A percentile compares a stretch with the other conserved stretches of the same genome.
These are phyloP conservation scores for Orchestia grillus DNA, from an alignment of 1,140 invertebrate genomes.

Conservation along the genomic window DNA sequence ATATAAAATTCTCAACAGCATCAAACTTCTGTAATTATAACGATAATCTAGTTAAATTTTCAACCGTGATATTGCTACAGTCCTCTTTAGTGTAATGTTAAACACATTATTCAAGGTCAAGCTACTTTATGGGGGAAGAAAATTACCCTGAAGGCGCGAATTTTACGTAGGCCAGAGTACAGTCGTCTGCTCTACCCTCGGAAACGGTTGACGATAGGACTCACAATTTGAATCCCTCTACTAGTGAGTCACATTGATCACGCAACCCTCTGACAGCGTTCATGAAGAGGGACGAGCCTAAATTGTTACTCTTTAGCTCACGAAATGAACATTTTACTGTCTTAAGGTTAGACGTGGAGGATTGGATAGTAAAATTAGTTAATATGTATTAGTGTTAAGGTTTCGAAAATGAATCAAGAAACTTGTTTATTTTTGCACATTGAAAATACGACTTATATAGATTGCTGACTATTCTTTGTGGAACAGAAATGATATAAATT, in stretches of 20 bases:
- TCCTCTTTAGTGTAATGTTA: not conserved
- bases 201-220: not conserved
- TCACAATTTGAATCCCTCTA: not conserved
- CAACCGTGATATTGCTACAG: not conserved
- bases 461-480: too few species aligned
- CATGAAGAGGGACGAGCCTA: not conserved
- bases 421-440: too few species aligned
- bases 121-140: not conserved
- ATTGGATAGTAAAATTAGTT: too few species aligned
- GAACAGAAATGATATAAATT: too few species aligned
- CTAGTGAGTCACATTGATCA: slow-evolving; percentile 25
- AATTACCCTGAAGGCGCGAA: not conserved
- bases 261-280: not conserved
- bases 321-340: not conserved
- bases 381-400: too few species aligned
- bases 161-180: not conserved
- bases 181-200: slow-evolving; percentile 49
- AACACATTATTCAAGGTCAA: not conserved
- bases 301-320: not conserved
- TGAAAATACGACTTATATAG: too few species aligned
- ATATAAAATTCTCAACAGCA: not conserved
- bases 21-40: too few species aligned
- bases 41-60: too few species aligned
- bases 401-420: too few species aligned
- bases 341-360: too few species aligned